A percentile compares a stretch with the other conserved stretches of the same genome.
Conservation (phyloP, 2,888 invertebrate species). For the Leptothorax acervorum region DNA sequence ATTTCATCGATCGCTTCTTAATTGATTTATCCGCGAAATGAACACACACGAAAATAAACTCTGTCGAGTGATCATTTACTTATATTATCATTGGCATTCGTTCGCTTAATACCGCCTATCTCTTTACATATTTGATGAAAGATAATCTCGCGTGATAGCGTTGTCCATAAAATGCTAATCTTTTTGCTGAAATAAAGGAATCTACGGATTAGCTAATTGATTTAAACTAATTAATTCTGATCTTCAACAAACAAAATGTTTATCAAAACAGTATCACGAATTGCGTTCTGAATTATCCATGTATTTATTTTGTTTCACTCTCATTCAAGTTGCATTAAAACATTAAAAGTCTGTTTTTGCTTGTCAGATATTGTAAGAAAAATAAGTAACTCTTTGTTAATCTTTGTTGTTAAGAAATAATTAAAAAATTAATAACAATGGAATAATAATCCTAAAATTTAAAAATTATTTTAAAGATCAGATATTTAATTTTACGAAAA, state of each 20-base stretch:
- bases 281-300: neutral
- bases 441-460: neutral
- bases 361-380: too few species aligned
- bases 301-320: neutral
- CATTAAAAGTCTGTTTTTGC: too few species aligned
- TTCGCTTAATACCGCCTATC: neutral
- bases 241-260: neutral
- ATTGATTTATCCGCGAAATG: neutral
- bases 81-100: neutral
- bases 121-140: slow-evolving; percentile 2
- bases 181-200: neutral
- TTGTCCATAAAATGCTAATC: neutral
- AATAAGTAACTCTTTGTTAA: neutral
- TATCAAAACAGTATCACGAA: neutral
- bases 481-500: neutral
- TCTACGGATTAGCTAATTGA: neutral
- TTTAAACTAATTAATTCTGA: neutral
- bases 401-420: neutral
- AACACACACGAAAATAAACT: neutral
- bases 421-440: neutral
- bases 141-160: neutral
- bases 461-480: neutral
- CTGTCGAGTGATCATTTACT: neutral
- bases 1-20: neutral
- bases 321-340: neutral